phyloP scores from a whole-genome alignment of 2,888 invertebrate genomes.

The Drosophila anomalipes region DNA sequence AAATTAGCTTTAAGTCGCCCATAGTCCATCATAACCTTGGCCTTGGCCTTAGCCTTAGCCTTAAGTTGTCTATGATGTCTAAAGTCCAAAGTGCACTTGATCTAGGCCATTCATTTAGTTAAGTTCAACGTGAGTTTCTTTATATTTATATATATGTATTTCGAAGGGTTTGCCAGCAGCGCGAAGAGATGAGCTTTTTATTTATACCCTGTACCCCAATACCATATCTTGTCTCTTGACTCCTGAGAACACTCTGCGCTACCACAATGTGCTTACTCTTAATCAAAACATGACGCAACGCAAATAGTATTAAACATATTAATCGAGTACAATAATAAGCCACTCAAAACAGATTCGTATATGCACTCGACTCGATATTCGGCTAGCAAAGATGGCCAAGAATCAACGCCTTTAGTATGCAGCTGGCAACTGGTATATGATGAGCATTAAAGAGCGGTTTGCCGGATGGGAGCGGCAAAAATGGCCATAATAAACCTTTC shows the following conservation, averaged over 20 bases:
- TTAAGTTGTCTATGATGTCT: slow-evolving; percentile 45
- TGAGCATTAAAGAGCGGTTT: not conserved
- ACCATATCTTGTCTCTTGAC: not conserved
- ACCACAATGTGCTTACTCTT: not conserved
- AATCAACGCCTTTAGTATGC: not conserved
- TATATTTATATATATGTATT: not conserved
- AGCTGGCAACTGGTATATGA: too few species aligned
- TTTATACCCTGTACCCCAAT: not conserved
- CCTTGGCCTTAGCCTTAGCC: slow-evolving; percentile 4
- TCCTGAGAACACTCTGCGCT: not conserved
- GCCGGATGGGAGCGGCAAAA: not conserved
- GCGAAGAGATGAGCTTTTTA: not conserved
- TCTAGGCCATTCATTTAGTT: slow-evolving; percentile 30
- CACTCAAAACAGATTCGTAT: not conserved
- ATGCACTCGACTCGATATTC: not conserved
- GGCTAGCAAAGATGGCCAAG: not conserved
- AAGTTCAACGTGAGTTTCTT: not conserved
- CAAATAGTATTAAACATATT: slow-evolving; percentile 1
- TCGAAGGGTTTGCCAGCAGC: not conserved
- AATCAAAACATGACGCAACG: slow-evolving; percentile 2
- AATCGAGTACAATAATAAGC: not conserved
- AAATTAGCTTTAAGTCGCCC: slow-evolving; percentile 41
- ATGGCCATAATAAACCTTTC: not conserved
- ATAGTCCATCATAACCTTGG: slow-evolving; percentile 35
- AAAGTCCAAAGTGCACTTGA: slow-evolving; percentile 72